Percentiles rank a stretch among this genome's conserved stretches.
These are phyloP conservation scores for Drosophila longiperda DNA, from an alignment of 2,888 invertebrate species.

Conservation along the genomic window DNA sequence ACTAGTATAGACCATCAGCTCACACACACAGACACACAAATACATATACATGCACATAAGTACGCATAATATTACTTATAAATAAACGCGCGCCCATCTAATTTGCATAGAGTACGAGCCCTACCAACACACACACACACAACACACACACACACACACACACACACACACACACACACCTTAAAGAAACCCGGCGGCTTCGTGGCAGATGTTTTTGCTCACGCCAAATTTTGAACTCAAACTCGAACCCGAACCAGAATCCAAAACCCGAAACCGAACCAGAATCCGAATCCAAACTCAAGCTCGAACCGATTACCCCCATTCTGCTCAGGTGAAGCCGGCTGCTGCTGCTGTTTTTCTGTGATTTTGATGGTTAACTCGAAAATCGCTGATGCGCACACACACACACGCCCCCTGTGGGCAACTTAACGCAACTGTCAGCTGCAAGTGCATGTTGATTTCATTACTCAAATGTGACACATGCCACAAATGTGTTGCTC, in stretches of 20 bases:
- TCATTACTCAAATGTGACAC: constrained; percentile 34
- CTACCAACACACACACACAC: constrained; percentile 26
- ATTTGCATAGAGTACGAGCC: constrained; percentile 68
- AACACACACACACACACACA: constrained; percentile 1
- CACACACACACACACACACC: background rate
- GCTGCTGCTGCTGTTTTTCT: background rate
- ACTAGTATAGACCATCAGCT: constrained; percentile 40
- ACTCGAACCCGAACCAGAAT: constrained; percentile 20
- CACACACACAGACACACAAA: constrained; percentile 16
- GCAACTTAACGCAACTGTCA: constrained; percentile 30
- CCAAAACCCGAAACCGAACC: constrained; percentile 11
- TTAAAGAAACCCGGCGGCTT: constrained; percentile 41
- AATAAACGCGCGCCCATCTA: constrained; percentile 78
- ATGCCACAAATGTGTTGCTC: constrained; percentile 18
- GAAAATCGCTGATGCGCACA: constrained; percentile 1
- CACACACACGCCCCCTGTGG: constrained; percentile 40
- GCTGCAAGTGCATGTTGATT: constrained; percentile 44
- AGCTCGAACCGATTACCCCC: constrained; percentile 2
- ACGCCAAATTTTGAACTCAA: constrained; percentile 42
- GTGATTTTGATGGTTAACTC: constrained; percentile 15
- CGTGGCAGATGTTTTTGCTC: constrained; percentile 74
- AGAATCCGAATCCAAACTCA: constrained; percentile 7
- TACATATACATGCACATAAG: constrained; percentile 6
- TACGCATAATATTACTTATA: constrained; percentile 75
- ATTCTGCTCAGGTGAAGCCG: constrained; percentile 42